Percentiles rank a stretch among this genome's conserved stretches.
These are phyloP conservation scores for Larimichthys polyactis DNA, from an alignment of 2,113 vertebrate species.

Conservation along the genomic window DNA sequence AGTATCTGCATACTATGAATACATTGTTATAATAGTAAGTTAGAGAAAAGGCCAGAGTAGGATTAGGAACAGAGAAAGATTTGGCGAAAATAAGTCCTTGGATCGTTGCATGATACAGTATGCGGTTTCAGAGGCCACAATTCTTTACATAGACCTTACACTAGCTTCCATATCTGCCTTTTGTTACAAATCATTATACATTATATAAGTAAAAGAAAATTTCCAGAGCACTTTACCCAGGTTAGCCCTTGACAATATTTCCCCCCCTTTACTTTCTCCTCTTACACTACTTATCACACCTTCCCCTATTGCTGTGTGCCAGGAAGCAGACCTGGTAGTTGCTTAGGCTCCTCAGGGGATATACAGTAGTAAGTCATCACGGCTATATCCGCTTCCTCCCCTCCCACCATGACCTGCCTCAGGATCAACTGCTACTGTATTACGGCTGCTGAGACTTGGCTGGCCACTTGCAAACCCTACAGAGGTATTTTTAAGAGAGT, in stretches of 20 bases:
- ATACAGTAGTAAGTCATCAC: slow-evolving; percentile 50
- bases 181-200: not conserved
- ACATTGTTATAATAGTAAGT: slow-evolving; percentile 15
- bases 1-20: slow-evolving; percentile 4
- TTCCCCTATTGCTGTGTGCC: not conserved
- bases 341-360: not conserved
- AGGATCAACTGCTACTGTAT: slow-evolving; percentile 71
- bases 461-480: slow-evolving; percentile 75
- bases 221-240: not conserved
- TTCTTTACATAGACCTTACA: not conserved
- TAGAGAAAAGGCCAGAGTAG: not conserved
- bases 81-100: not conserved
- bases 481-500: slow-evolving; percentile 85
- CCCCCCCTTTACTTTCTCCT: not conserved
- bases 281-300: slow-evolving; percentile 8
- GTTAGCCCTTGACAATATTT: not conserved
- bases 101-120: slow-evolving; percentile 7
- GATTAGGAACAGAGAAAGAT: not conserved
- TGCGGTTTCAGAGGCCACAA: not conserved
- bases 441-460: slow-evolving; percentile 71
- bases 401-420: slow-evolving; percentile 44
- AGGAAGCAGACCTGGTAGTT: slow-evolving; percentile 40
- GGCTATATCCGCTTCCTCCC: slow-evolving; percentile 50
- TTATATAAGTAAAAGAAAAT: not conserved
- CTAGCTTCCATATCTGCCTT: not conserved